A percentile compares a stretch with the other conserved stretches of the same genome.
Conservation (phyloP, 2,113 vertebrate genomes). For the Indicator maculatus region DNA sequence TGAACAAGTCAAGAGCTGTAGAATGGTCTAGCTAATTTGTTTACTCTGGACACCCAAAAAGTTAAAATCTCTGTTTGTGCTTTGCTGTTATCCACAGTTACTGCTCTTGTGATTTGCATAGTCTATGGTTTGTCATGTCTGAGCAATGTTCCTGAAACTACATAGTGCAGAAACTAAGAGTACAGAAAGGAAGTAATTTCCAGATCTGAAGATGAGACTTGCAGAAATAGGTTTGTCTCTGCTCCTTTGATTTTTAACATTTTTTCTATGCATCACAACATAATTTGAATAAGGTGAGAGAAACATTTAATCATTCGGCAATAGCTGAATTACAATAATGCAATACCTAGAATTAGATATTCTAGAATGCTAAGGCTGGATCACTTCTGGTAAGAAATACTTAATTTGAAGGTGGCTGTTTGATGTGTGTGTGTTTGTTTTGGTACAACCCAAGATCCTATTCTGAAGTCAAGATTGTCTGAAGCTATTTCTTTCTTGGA, state of each 20-base stretch:
- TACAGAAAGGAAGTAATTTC: neutral
- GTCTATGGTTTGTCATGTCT: neutral
- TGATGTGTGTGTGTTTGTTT: neutral
- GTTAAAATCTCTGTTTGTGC: neutral
- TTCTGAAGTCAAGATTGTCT: neutral
- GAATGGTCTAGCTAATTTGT: neutral
- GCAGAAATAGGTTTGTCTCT: neutral
- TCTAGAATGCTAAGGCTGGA: neutral
- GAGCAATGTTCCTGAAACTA: neutral
- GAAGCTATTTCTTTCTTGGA: neutral
- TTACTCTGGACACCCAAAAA: neutral
- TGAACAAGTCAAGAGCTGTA: neutral
- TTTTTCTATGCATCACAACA: neutral
- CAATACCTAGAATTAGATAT: neutral
- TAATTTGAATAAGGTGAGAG: neutral
- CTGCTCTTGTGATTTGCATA: fast-evolving
- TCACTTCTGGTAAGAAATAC: neutral
- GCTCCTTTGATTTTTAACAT: neutral
- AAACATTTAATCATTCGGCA: neutral
- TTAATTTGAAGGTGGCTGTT: neutral
- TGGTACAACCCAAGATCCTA: neutral
- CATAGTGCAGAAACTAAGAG: too few species aligned
- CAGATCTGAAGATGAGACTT: neutral
- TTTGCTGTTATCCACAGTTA: neutral
- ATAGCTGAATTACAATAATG: neutral